Percentiles rank a stretch among this genome's conserved stretches.
phyloP scores from a whole-genome alignment of 30 jellyfish, hydroid and myxozoan species.

The Chrysaora quinquecirrha region DNA sequence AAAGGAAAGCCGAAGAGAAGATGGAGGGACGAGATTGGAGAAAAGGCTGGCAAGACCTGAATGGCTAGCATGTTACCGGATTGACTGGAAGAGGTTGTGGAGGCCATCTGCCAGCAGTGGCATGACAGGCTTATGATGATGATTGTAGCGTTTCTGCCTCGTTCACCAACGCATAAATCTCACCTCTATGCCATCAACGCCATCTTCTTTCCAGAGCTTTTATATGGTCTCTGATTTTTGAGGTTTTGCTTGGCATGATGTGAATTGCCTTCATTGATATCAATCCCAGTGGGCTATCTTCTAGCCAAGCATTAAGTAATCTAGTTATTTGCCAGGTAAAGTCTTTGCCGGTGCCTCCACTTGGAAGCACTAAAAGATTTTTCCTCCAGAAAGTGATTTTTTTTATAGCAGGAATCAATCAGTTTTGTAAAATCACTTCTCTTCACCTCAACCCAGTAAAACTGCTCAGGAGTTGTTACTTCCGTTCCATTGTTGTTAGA shows the following conservation, averaged over 20 bases:
- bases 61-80: too few relatives aligned
- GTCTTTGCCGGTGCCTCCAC: constrained; percentile 3
- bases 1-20: too few relatives aligned
- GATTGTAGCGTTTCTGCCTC: constrained; percentile 14
- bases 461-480: constrained; percentile 1
- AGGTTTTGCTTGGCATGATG: constrained; percentile 16
- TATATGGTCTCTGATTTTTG: constrained; percentile 7
- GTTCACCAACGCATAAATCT: not conserved
- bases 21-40: too few relatives aligned
- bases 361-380: constrained; percentile 1
- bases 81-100: too few relatives aligned
- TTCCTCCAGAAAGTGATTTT: constrained; percentile 4
- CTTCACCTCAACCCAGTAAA: constrained; percentile 8
- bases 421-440: constrained; percentile 10
- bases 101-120: too few relatives aligned
- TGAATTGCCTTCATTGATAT: constrained; percentile 6
- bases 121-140: too few relatives aligned
- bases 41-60: too few relatives aligned
- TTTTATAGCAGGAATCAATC: constrained; percentile 17
- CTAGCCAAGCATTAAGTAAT: constrained; percentile 7
- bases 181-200: constrained; percentile 13
- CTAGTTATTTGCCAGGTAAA: not conserved
- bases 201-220: constrained; percentile 14
- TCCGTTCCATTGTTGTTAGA: not conserved
- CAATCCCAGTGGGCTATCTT: constrained; percentile 3